Evolutionary conservation across 2,888 invertebrate species (phyloP).

Genomic region (Harmothoe impar): DNA sequence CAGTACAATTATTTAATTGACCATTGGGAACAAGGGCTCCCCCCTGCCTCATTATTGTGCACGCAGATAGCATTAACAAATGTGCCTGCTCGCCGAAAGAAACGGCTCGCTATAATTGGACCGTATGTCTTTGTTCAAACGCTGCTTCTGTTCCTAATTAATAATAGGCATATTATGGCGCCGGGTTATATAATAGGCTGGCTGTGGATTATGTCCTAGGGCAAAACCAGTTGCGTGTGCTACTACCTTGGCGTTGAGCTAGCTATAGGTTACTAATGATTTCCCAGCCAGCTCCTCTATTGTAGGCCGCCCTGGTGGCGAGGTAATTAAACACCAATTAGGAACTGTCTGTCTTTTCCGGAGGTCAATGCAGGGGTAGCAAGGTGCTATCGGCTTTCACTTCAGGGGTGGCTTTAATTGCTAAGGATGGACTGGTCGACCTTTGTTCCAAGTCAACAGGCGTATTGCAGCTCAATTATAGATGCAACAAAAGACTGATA

Average conservation of each 20-base stretch:
- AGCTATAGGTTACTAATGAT: slow-evolving; percentile 52
- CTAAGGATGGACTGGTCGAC: neutral
- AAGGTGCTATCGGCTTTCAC: slow-evolving; percentile 26
- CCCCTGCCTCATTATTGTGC: neutral
- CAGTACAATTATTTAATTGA: slow-evolving; percentile 35
- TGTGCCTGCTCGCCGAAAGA: neutral
- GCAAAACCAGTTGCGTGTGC: slow-evolving; percentile 39
- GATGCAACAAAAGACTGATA: neutral
- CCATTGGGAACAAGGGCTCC: neutral
- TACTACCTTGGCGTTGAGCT: neutral
- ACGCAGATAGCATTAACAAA: slow-evolving; percentile 38
- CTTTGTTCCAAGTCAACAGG: slow-evolving; percentile 45
- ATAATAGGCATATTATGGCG: slow-evolving; percentile 17
- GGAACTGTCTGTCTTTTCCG: slow-evolving; percentile 14
- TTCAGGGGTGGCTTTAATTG: neutral
- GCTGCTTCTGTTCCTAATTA: slow-evolving; percentile 7
- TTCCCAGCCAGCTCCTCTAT: slow-evolving; percentile 23
- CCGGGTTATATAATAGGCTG: slow-evolving; percentile 19
- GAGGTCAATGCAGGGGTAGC: slow-evolving; percentile 37
- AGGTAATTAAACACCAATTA: slow-evolving; percentile 60
- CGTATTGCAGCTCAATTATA: slow-evolving; percentile 5
- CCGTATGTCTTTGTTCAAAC: slow-evolving; percentile 36
- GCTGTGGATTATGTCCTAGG: slow-evolving; percentile 5
- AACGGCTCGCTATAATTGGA: neutral
- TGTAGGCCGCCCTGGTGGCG: neutral